Evolutionary conservation across 2,113 vertebrate genomes (phyloP).

Genomic region (Eidolon helvum): DNA sequence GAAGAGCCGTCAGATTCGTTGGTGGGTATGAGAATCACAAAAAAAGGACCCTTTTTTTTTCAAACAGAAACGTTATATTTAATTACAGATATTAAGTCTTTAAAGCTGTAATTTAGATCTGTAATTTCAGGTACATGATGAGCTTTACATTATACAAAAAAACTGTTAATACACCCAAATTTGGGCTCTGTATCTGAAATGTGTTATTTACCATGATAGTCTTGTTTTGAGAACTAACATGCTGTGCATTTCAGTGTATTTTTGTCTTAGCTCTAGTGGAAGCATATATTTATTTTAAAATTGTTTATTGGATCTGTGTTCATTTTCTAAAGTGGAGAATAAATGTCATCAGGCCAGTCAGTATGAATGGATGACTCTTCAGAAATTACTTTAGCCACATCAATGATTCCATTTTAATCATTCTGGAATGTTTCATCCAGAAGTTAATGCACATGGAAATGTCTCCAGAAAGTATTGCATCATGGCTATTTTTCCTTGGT

Average conservation of each 20-base stretch:
- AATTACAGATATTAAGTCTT: constrained; percentile 63
- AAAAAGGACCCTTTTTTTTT: constrained; percentile 53
- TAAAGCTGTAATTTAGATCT: constrained; percentile 60
- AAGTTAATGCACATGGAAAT: constrained; percentile 5
- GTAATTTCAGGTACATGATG: constrained; percentile 8
- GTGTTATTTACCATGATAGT: constrained; percentile 16
- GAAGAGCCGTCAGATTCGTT: constrained; percentile 96
- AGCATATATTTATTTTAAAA: constrained; percentile 46
- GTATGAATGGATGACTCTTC: neutral
- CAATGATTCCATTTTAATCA: neutral
- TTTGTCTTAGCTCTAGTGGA: neutral
- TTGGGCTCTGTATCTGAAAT: neutral
- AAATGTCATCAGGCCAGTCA: neutral
- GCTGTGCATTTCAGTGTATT: neutral
- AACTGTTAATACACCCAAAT: neutral
- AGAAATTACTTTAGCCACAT: neutral
- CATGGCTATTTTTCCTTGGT: neutral
- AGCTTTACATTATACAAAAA: constrained; percentile 21
- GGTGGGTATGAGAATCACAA: constrained; percentile 84
- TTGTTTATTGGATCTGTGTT: neutral
- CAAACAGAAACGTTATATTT: constrained; percentile 48
- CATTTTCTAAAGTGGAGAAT: neutral
- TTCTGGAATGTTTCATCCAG: neutral
- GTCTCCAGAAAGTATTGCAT: neutral
- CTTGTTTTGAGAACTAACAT: neutral